Evolutionary conservation across 2,797 vertebrate species (phyloP), one percentile per base, ranked within the genome.

Genomic region (Dicrostonyx torquatus): DNA sequence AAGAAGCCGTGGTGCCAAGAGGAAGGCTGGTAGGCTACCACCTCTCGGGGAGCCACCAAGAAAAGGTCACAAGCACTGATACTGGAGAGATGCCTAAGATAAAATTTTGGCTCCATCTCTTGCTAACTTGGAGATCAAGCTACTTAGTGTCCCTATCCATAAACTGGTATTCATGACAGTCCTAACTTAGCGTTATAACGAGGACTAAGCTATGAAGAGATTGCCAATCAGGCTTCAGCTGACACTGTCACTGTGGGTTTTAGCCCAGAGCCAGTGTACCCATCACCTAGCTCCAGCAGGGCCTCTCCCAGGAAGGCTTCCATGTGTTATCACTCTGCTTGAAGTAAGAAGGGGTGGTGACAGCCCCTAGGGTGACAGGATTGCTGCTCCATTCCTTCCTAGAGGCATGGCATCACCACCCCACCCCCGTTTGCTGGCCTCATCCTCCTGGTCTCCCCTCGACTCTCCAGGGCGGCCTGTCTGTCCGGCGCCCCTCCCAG

Each of bases 401-500:
- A 58, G 73, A 96, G 82, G 95, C 64, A 92, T 86, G 53, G 0
- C 68, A 93, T 93, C 48, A 0, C 62, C 45, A 77, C 62, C 62
- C 77, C 53, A 34, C 76, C 43, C 55, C 72, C 2, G 1, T 22
- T 62, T 13, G 75, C 84, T 34, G 24, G 82, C 87, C 92, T 90
- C 92, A 78, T 83, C 83, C 66, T 79, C 75, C 79, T 68, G 94
- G 64, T 92, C 83, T 68, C 94, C 73, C 64, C 92, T 76, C 62
- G n/a, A 85, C 31, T 34, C 92, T 95, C 70, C 72, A 60, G 91
- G 93, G 87, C 37, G 37, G 93, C 84, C 86, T 94, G 95, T 94
- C 92, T 93, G 89, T 96, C 97, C 96, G 4, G 87, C 84, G 17
- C 90, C 95, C 97, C 96, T 96, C 94, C 97, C 91, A 93, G 80